A percentile compares a stretch with the other conserved stretches of the same genome.
These are phyloP conservation scores for Macroglossus sobrinus DNA, from an alignment of 2,113 vertebrate genomes.

Conservation along the genomic window DNA sequence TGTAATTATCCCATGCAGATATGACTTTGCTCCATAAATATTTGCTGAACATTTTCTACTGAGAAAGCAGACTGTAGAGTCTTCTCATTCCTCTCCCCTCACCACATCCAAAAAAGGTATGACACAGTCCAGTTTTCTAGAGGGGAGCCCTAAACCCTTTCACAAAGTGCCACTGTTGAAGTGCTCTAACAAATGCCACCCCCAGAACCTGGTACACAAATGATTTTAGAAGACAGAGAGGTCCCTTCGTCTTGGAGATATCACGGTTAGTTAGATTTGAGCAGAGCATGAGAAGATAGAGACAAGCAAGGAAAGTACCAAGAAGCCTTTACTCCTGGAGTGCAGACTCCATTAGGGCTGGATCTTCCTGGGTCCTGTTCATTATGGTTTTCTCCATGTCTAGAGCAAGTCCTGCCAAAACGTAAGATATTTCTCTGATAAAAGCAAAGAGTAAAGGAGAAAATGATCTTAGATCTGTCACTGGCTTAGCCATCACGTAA, in stretches of 20 bases:
- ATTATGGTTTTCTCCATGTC: background rate
- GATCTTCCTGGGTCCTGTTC: background rate
- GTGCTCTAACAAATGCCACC: background rate
- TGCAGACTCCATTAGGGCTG: background rate
- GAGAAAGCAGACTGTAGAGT: background rate
- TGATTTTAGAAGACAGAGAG: background rate
- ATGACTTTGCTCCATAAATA: conserved; percentile 23
- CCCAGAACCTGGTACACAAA: background rate
- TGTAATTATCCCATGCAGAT: background rate
- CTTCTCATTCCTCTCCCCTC: background rate
- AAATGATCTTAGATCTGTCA: background rate
- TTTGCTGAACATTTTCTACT: conserved; percentile 22
- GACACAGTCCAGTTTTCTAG: background rate
- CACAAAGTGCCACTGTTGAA: background rate
- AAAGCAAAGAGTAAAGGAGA: background rate
- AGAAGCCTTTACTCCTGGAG: background rate
- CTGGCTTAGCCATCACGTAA: background rate
- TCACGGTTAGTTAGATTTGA: background rate
- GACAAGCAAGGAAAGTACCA: background rate
- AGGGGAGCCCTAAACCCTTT: background rate
- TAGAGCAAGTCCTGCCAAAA: background rate
- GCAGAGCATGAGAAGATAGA: background rate
- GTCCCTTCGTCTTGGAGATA: background rate
- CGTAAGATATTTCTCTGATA: background rate
- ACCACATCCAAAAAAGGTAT: background rate